phyloP scores from a whole-genome alignment of 2,113 vertebrate species.

The Nerophis lumbriciformis region DNA sequence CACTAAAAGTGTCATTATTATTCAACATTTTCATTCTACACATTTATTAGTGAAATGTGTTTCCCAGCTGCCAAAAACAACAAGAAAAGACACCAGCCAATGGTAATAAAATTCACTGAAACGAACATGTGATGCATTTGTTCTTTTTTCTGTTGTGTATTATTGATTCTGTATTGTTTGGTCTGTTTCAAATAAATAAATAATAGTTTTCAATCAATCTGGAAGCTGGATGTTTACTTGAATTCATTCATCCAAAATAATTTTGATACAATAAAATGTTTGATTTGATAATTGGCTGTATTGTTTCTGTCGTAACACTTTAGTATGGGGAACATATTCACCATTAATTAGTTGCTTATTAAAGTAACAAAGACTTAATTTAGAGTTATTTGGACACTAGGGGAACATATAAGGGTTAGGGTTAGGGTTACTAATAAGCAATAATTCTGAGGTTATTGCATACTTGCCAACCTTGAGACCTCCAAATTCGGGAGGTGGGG shows the following conservation, averaged over 20 bases:
- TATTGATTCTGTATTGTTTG: conserved; percentile 37
- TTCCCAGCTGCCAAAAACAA: conserved; percentile 8
- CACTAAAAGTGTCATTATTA: conserved; percentile 24
- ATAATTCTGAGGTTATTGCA: no score
- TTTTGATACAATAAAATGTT: conserved; percentile 69
- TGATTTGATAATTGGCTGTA: conserved; percentile 45
- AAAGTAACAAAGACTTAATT: no score
- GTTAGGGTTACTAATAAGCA: no score
- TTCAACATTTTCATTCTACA: conserved; percentile 20
- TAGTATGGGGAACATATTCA: no score
- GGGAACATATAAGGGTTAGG: no score
- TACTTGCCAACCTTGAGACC: no score
- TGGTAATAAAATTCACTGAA: conserved; percentile 27
- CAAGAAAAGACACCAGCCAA: not conserved
- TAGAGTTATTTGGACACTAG: no score
- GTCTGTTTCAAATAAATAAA: conserved; percentile 49
- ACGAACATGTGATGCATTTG: conserved; percentile 41
- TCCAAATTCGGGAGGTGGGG: no score
- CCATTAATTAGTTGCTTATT: no score
- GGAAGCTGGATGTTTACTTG: conserved; percentile 52
- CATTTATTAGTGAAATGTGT: conserved; percentile 7
- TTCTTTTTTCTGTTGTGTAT: conserved; percentile 31
- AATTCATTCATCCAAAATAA: conserved; percentile 49
- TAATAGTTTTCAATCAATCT: conserved; percentile 32
- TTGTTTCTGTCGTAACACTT: not conserved